Evolutionary conservation across 2,888 invertebrate species (phyloP).

Genomic region (Drosophila subsilvestris): DNA sequence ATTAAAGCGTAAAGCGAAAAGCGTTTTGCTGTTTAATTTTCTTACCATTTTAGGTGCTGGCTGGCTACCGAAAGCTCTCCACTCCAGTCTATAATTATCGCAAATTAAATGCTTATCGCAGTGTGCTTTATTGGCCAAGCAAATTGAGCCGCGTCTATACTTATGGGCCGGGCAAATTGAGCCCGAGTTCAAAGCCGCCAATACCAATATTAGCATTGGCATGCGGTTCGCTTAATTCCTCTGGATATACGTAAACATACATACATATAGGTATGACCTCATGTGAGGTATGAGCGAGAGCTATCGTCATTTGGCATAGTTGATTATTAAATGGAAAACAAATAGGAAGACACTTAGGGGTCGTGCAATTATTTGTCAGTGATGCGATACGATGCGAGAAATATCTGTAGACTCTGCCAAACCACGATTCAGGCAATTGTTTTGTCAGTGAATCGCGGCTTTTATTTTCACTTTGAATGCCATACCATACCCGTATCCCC

Average conservation of each 20-base stretch:
- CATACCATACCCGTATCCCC: too few species aligned
- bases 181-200: conserved; percentile 7
- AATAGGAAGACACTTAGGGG: conserved; percentile 11
- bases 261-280: conserved; percentile 22
- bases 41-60: neutral
- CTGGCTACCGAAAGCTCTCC: conserved; percentile 3
- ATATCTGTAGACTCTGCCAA: neutral
- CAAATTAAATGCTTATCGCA: conserved; percentile 7
- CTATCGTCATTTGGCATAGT: conserved; percentile 4
- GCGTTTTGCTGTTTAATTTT: neutral
- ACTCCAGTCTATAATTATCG: conserved; percentile 10
- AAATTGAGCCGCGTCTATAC: neutral
- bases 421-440: conserved; percentile 1
- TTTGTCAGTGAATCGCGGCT: neutral
- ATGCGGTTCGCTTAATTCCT: conserved; percentile 28
- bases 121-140: neutral
- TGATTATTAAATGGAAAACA: conserved; percentile 27
- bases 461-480: too few species aligned
- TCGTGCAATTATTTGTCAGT: neutral
- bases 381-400: neutral
- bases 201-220: conserved; percentile 35
- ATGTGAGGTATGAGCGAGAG: conserved; percentile 21
- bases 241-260: conserved; percentile 11
- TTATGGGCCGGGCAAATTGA: conserved; percentile 5
- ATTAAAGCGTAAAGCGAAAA: neutral